Conservation (phyloP, 2,113 vertebrate genomes). For the Zapus hudsonius region DNA sequence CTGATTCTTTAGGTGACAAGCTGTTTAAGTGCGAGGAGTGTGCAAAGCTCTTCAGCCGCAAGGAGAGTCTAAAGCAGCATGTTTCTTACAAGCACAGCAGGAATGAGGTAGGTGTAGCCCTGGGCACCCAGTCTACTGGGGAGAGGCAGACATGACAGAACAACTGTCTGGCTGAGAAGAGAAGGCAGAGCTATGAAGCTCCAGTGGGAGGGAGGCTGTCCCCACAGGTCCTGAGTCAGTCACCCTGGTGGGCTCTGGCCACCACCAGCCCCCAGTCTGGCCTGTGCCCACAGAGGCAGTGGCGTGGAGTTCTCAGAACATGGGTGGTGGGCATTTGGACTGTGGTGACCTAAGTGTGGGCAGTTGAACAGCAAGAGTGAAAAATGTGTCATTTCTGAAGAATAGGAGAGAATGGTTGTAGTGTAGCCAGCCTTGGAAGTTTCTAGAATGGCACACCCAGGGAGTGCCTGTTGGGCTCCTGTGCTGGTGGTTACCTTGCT, state of each 20-base stretch:
- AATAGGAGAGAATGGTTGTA: not conserved
- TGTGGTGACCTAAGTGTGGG: not conserved
- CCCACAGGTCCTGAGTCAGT: not conserved
- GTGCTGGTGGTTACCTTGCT: not conserved
- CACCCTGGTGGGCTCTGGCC: not conserved
- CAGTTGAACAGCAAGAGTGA: not conserved
- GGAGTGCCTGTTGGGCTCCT: not conserved
- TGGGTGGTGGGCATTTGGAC: not conserved
- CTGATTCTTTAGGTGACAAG: constrained; percentile 91
- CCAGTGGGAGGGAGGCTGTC: not conserved
- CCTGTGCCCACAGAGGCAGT: not conserved
- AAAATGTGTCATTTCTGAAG: not conserved
- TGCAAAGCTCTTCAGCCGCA: constrained; percentile 98
- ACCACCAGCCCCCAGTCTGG: not conserved
- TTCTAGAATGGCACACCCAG: not conserved
- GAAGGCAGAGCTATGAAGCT: no score
- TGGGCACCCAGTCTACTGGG: not conserved
- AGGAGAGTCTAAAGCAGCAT: constrained; percentile 98
- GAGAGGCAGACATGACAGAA: no score
- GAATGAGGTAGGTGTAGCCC: constrained; percentile 87
- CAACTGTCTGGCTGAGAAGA: not conserved
- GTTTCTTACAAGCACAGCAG: constrained; percentile 99
- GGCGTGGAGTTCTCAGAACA: no score
- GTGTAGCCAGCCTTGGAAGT: not conserved
- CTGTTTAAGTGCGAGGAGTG: constrained; percentile 99